Conservation (phyloP, 2,113 vertebrate genomes). For the Podarcis muralis region DNA sequence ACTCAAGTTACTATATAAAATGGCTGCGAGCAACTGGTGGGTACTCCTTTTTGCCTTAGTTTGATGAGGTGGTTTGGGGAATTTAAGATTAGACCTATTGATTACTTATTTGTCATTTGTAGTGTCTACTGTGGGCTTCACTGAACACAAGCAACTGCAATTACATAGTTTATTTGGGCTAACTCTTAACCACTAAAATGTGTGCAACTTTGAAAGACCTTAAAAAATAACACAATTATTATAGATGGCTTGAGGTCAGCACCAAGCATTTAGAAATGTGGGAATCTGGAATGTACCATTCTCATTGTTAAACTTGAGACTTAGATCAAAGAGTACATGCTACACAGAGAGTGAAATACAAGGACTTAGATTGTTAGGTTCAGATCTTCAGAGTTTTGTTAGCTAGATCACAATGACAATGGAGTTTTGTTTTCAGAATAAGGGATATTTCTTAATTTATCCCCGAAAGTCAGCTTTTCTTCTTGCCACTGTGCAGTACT, state of each 20-base stretch:
- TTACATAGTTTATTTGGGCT: neutral
- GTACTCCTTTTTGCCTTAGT: neutral
- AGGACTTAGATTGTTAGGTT: neutral
- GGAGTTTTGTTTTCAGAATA: neutral
- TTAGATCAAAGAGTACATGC: neutral
- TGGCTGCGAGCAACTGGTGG: neutral
- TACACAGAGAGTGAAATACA: neutral
- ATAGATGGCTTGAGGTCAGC: neutral
- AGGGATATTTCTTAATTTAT: neutral
- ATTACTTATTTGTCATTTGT: neutral
- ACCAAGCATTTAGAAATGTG: neutral
- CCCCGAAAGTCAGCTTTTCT: neutral
- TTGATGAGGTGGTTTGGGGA: neutral
- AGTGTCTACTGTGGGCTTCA: neutral
- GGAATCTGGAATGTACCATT: neutral
- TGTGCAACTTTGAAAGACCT: neutral
- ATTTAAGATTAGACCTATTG: neutral
- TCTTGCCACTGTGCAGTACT: neutral
- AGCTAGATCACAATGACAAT: neutral
- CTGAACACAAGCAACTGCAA: neutral
- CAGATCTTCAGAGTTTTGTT: neutral
- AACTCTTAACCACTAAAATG: neutral
- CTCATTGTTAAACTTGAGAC: neutral
- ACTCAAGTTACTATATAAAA: neutral
- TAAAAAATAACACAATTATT: neutral